Base-by-base conservation (phyloP, 2,888 invertebrate genomes). In the Athripsodes cinereus region DNA sequence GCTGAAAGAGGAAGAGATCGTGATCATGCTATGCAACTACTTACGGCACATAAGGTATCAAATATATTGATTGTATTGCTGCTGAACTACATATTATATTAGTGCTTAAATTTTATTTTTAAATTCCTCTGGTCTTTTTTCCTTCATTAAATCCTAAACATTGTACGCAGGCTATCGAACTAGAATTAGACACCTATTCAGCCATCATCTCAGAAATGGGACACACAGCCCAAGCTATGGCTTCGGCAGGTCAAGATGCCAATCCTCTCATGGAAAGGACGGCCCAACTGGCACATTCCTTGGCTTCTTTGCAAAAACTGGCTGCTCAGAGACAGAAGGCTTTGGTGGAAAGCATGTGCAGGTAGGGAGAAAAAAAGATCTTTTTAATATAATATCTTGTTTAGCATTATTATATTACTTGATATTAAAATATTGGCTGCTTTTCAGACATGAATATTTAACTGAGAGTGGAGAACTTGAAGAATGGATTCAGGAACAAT, bases 131-230 rank as follows among this genome's bases (percentile, higher is more conserved):
- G 13, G 19, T 48, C 16, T 2, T n/a, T n/a, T 31, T 26, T 26
- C 13, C 21, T 8, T 51, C 11, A 21, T 2, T 18, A 48, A 8
- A 11, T 31, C 31, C 6, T 8, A 31, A 31, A 31, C 6, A 31
- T 31, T 31, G 11, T 31, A 11, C 11, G 16, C 69, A 90, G 88
- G 92, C 92, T 1, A 82, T 96, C 46, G 94, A 94, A 67, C 75
- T 95, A 8, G 94, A 94, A 69, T 76, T 96, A 65, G 95, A 95
- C 70, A 92, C 94, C 0, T 96, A 96, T 76, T 88, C 87, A 60
- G 92, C 91, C 8, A 90, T 95, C 53, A 90, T 97, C 22, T 87
- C 88, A 2, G 95, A 96, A 80, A 96, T 97, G 88, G 90, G 94
- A 1, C 87, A 89, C 69, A 88, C 86, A 59, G 95, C 94, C 1